Percentiles rank a stretch among this genome's conserved stretches.
phyloP scores from a whole-genome alignment of 1,140 invertebrate genomes.

The Meloidogyne hapla region DNA sequence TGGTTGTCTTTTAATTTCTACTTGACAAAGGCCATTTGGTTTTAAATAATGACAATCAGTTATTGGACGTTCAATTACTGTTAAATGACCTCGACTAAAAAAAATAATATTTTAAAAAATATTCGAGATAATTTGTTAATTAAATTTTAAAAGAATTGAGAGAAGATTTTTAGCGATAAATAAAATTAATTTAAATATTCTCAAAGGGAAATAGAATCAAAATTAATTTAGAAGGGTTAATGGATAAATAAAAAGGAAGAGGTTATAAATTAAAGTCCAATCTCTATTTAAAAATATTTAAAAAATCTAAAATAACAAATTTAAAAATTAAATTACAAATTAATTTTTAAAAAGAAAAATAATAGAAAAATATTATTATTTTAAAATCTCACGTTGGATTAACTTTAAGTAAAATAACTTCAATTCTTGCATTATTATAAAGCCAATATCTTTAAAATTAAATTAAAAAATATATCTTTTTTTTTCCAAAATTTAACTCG shows the following conservation, averaged over 20 bases:
- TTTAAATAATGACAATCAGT: slow-evolving; percentile 50
- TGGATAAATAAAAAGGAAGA: too few relatives aligned
- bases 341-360: background rate
- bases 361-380: background rate
- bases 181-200: too few relatives aligned
- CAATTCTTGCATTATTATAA: slow-evolving; percentile 48
- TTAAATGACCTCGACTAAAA: slow-evolving; percentile 37
- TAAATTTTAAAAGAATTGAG: too few relatives aligned
- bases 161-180: too few relatives aligned
- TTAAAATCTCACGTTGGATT: slow-evolving; percentile 40
- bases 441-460: slow-evolving; percentile 51
- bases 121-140: too few relatives aligned
- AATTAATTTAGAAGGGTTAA: too few relatives aligned
- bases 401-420: slow-evolving; percentile 46
- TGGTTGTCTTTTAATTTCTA: slow-evolving; percentile 36
- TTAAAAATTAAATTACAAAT: too few relatives aligned
- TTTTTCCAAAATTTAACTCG: slow-evolving; percentile 27
- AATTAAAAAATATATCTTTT: slow-evolving; percentile 11
- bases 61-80: slow-evolving; percentile 46
- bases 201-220: too few relatives aligned
- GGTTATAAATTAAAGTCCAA: too few relatives aligned
- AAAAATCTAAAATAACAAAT: too few relatives aligned
- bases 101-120: background rate
- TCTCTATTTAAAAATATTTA: too few relatives aligned
- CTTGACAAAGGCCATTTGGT: slow-evolving; percentile 38